Evolutionary conservation across 1,140 invertebrate genomes (phyloP), one percentile per base, ranked within the genome.

Genomic region (Eumeta japonica): DNA sequence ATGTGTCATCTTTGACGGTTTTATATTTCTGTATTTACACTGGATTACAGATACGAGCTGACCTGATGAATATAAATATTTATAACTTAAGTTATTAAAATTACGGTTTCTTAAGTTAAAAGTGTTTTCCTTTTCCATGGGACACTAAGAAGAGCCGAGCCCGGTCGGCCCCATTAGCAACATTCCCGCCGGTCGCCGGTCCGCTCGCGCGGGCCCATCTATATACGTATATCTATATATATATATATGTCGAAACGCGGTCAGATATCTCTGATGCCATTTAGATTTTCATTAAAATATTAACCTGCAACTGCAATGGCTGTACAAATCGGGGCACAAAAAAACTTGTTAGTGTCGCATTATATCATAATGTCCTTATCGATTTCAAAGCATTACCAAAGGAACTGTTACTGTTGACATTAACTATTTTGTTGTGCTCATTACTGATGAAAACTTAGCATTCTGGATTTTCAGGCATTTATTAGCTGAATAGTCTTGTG

Each of bases 11-110:
- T 74, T 75, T 75, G 72, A 77, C 75, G 73, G 73, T 77, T 76
- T 76, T 77, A 68, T 76, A 76, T 75, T 67, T 76, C 70, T 77
- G 72, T 76, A 75, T 77, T 76, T 77, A 77, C 72, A 77, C 75
- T 75, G 75, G 73, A 76, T 76, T 75, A 70, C 66, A 75, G 67
- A 75, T 76, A 73, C 73, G 73, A 77, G 75, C 75, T 77, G 75
- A 76, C 75, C 75, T 76, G 75, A 77, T 77, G 73, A 74, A 77
- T 77, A 77, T 76, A 77, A 77, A 77, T 77, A 77, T 77, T 76
- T 77, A 76, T 77, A 75, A 77, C 71, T 77, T 77, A 77, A 77
- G 75, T 77, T 77, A 77, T 77, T 77, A 77, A 77, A 77, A 77
- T 74, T 77, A 77, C 67, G 70, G 73, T 70, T 75, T 77, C 72